phyloP scores from a whole-genome alignment of 2,113 vertebrate species.

The Hippocampus barbouri region DNA sequence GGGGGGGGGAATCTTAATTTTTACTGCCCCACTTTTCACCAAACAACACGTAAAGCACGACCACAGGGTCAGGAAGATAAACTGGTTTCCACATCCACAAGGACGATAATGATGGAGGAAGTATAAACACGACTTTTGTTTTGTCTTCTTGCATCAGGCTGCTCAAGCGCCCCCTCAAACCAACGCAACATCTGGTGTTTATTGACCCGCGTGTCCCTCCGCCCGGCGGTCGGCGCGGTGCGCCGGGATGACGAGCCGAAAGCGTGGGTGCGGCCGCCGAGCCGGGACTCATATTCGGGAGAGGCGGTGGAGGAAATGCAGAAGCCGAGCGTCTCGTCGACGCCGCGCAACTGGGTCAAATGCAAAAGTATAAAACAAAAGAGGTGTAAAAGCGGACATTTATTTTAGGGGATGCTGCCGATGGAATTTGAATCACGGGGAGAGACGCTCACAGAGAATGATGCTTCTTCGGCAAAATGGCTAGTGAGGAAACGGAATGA shows the following conservation, averaged over 20 bases:
- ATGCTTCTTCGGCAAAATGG: not conserved
- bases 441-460: not conserved
- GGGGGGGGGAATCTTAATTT: too few relatives aligned
- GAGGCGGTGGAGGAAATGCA: constrained; percentile 46
- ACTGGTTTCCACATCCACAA: constrained; percentile 7
- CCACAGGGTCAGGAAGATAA: not conserved
- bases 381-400: not conserved
- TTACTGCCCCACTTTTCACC: too few relatives aligned
- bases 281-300: constrained; percentile 56
- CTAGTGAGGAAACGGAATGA: too few relatives aligned
- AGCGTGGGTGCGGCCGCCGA: constrained; percentile 44
- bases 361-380: constrained; percentile 8
- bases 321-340: constrained; percentile 32
- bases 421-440: not conserved
- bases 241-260: constrained; percentile 32
- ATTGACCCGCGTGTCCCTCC: constrained; percentile 34
- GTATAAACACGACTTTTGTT: constrained; percentile 4
- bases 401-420: not conserved
- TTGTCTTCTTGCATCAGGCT: constrained; percentile 8
- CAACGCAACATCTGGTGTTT: constrained; percentile 62
- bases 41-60: not conserved
- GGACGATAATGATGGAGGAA: not conserved
- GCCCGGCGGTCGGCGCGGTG: constrained; percentile 27
- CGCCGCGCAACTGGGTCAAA: constrained; percentile 8
- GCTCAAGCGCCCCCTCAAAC: constrained; percentile 10